Evolutionary conservation across 1,140 invertebrate genomes (phyloP), one percentile per base, ranked within the genome.

Genomic region (Chrysopa pallens): DNA sequence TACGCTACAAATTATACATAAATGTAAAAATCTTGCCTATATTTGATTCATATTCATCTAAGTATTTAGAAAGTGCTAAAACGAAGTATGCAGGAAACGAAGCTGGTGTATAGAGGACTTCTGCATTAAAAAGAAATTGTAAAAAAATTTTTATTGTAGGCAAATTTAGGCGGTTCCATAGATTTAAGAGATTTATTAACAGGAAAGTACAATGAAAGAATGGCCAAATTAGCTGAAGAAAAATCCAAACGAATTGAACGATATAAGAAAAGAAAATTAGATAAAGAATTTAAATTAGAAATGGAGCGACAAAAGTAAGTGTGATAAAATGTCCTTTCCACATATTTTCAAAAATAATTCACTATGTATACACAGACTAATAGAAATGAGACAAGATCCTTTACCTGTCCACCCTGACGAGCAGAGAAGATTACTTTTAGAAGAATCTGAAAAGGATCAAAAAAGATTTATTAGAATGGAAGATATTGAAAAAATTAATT

Each of bases 401-500:
- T 51, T 62, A 35, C 68, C 70, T 0, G 53, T 69, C 9, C 57
- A 69, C 46, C 68, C 67, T 1, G 70, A 72, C 46, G 53, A 59
- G 4, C 70, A 72, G 48, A 66, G 66, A 46, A 36, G 14, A 29
- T 40, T 51, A 38, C 42, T 65, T 39, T 47, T 60, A 4, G 23
- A 53, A 27, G 35, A 47, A 27, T 50, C 57, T 27, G 53, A 61
- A 33, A 37, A 43, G 35, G 56, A 59, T 49, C 48, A 56, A 47
- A 42, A 35, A 15, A 35, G 45, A 29, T 44, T 52, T 8, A 45
- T 68, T n/a, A 43, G 50, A 14, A 50, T 56, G 23, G 51, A 54
- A 17, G 57, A 62, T 48, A 49, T 66, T 6, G 51, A 60, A 39
- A 57, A 65, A 27, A 65, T 68, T 27, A 50, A 61, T 29, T 66